These are phyloP conservation scores for Agrochola lota DNA, from an alignment of 2,888 invertebrate genomes.

Conservation along the genomic window DNA sequence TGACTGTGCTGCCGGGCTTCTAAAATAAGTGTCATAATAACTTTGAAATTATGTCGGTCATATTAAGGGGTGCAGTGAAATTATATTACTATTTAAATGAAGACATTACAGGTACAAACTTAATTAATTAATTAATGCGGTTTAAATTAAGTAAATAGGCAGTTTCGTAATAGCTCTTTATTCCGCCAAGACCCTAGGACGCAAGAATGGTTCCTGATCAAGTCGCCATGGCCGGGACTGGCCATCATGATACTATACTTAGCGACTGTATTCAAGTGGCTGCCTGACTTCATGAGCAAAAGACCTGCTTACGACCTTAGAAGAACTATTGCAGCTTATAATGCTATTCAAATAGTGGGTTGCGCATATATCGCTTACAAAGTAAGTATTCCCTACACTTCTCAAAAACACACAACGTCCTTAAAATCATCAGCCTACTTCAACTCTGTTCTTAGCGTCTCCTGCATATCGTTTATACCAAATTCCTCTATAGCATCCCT, in stretches of 20 bases:
- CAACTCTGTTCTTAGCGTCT: background rate
- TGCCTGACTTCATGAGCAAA: conserved; percentile 93
- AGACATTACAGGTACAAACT: conserved; percentile 80
- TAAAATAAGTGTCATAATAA: conserved; percentile 27
- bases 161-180: conserved; percentile 17
- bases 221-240: conserved; percentile 92
- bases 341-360: conserved; percentile 92
- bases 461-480: background rate
- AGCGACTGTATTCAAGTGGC: conserved; percentile 91
- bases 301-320: conserved; percentile 92
- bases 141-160: background rate
- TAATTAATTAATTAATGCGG: background rate
- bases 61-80: conserved; percentile 78
- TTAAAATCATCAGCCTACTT: background rate
- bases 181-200: conserved; percentile 90
- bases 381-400: conserved; percentile 79
- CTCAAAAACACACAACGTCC: background rate
- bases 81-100: conserved; percentile 85
- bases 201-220: conserved; percentile 93
- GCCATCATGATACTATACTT: conserved; percentile 91
- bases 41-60: conserved; percentile 78
- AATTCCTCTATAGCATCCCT: background rate
- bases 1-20: conserved; percentile 2
- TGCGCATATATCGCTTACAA: conserved; percentile 91
- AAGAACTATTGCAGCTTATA: conserved; percentile 92